phyloP scores from a whole-genome alignment of 2,113 vertebrate species.

The Pedionomus torquatus region DNA sequence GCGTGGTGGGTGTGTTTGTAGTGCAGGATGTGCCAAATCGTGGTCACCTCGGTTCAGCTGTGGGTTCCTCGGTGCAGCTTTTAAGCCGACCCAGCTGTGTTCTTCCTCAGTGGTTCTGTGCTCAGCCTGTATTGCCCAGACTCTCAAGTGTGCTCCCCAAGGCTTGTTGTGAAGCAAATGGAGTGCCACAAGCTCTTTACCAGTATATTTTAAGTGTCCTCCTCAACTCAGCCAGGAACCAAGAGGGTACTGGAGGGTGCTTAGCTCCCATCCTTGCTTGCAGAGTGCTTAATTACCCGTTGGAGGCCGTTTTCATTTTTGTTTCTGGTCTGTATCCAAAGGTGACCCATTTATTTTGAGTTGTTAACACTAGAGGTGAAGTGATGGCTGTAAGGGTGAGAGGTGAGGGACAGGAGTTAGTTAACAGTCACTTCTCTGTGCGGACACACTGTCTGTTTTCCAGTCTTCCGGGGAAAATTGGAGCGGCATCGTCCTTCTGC shows the following conservation, averaged over 20 bases:
- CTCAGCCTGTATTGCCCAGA: not conserved
- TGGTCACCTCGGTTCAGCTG: not conserved
- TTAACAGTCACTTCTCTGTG: not conserved
- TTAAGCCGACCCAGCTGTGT: rapidly evolving
- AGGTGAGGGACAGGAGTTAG: not conserved
- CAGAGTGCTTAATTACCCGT: not conserved
- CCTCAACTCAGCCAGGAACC: not conserved
- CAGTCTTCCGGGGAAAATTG: rapidly evolving
- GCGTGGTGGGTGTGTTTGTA: rapidly evolving
- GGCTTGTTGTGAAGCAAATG: not conserved
- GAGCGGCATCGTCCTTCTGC: not conserved
- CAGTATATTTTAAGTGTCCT: not conserved
- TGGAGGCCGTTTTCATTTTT: not conserved
- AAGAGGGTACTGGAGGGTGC: not conserved
- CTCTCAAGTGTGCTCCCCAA: not conserved
- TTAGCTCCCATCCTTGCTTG: not conserved
- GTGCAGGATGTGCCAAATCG: not conserved
- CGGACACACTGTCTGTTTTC: rapidly evolving
- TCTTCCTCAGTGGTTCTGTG: not conserved
- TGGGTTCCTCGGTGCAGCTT: not conserved
- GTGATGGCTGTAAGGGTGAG: not conserved
- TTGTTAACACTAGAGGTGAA: not conserved
- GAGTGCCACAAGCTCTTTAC: not conserved
- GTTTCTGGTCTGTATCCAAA: not conserved
- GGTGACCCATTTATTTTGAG: not conserved